phyloP scores from a whole-genome alignment of 2,797 vertebrate genomes.

The Hafferia zeledoni region DNA sequence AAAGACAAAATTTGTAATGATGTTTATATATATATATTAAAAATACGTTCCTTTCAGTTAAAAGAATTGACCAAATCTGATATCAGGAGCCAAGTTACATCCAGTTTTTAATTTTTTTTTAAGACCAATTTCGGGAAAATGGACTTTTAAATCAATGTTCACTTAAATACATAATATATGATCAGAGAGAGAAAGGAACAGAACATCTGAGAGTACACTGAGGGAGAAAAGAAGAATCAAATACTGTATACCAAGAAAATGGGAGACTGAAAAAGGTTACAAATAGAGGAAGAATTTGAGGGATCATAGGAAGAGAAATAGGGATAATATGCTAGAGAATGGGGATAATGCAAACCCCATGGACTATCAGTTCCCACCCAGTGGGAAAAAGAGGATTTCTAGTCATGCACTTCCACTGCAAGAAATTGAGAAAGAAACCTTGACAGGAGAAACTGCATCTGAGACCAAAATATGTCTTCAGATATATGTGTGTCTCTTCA shows the following conservation, averaged over 20 bases:
- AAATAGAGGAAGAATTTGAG: not conserved
- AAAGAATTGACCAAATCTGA: not conserved
- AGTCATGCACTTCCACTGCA: not conserved
- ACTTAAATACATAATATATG: not conserved
- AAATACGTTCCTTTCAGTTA: not conserved
- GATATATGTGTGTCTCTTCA: not conserved
- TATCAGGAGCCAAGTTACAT: not conserved
- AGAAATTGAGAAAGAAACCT: not conserved
- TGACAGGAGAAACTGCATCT: not conserved
- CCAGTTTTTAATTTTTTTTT: not conserved
- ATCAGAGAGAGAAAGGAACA: not conserved
- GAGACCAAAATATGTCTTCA: not conserved
- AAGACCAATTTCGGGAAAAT: not conserved
- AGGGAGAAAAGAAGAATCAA: not conserved
- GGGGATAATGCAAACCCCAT: not conserved
- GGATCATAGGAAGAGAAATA: not conserved
- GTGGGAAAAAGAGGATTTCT: not conserved
- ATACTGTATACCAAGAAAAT: not conserved
- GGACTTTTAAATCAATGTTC: not conserved
- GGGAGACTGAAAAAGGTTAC: not conserved
- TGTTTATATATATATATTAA: not conserved
- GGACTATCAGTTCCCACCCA: not conserved
- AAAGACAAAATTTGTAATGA: not conserved
- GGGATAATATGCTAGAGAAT: not conserved
- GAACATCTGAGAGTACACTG: not conserved